Conservation (phyloP, 1,140 invertebrate species). For the Camponotus vicinus region DNA sequence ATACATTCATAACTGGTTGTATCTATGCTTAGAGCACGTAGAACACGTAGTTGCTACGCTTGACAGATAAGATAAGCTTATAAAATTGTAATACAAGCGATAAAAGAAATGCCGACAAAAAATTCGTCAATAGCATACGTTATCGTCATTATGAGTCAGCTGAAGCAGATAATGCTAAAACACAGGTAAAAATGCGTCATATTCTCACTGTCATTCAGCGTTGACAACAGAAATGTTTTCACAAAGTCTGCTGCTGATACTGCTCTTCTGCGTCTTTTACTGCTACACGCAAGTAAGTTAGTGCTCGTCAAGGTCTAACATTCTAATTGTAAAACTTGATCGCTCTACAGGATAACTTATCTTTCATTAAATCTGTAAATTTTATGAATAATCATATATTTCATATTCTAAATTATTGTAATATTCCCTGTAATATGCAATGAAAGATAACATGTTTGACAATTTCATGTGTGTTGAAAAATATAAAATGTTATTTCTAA, state of each 20-base stretch:
- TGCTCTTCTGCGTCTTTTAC: conserved; percentile 6
- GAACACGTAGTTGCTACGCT: background rate
- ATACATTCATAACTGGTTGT: background rate
- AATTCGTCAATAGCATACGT: conserved; percentile 62
- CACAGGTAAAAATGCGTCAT: conserved; percentile 31
- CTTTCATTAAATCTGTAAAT: background rate
- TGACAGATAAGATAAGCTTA: conserved; percentile 60
- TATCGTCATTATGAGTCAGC: conserved; percentile 41
- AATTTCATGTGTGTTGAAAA: background rate
- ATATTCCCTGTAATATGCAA: background rate
- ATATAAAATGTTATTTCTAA: background rate
- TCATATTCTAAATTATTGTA: background rate
- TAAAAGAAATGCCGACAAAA: conserved; percentile 35
- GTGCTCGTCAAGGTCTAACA: conserved; percentile 4
- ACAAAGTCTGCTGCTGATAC: conserved; percentile 4
- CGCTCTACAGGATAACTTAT: background rate
- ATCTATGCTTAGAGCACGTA: background rate
- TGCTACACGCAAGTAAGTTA: background rate
- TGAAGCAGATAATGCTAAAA: conserved; percentile 39
- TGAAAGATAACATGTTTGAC: background rate
- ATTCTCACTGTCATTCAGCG: conserved; percentile 10
- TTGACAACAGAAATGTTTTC: conserved; percentile 60
- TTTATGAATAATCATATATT: background rate
- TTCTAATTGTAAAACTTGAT: background rate
- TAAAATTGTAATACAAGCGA: conserved; percentile 11